Percentiles rank a stretch among this genome's conserved stretches.
Conservation (phyloP, 1,140 invertebrate species). For the Orius laevigatus region DNA sequence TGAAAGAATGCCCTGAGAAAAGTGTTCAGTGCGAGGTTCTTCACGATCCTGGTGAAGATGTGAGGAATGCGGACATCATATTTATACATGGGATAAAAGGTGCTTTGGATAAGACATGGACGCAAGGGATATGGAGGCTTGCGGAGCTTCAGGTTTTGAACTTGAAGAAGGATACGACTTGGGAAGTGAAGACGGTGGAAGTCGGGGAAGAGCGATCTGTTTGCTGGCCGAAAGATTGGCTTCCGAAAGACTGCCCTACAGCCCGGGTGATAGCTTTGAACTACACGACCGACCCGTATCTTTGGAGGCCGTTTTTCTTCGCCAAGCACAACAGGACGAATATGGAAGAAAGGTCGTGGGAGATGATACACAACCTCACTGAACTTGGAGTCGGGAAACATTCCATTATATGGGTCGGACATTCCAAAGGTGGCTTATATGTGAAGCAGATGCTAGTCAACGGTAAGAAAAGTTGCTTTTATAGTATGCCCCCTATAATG, state of each 20-base stretch:
- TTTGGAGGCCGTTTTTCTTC: conserved; percentile 51
- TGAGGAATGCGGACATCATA: conserved; percentile 32
- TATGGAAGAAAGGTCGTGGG: conserved; percentile 40
- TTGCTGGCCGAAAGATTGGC: conserved; percentile 53
- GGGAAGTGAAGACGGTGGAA: neutral
- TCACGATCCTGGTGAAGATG: conserved; percentile 19
- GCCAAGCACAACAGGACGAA: conserved; percentile 34
- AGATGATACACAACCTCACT: conserved; percentile 44
- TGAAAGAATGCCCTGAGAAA: conserved; percentile 10
- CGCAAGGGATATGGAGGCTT: conserved; percentile 33
- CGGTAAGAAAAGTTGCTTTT: conserved; percentile 29
- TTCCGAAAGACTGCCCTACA: conserved; percentile 44
- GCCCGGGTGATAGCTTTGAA: conserved; percentile 48
- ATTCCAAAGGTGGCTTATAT: conserved; percentile 52
- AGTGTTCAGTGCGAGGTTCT: conserved; percentile 21
- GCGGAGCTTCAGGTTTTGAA: conserved; percentile 10
- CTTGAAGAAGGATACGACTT: conserved; percentile 10
- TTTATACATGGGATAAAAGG: conserved; percentile 42
- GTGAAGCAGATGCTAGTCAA: conserved; percentile 48
- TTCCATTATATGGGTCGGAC: conserved; percentile 52
- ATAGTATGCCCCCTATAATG: too few relatives aligned
- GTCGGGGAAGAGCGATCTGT: conserved; percentile 28
- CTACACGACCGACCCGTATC: conserved; percentile 48
- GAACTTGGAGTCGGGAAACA: conserved; percentile 38
- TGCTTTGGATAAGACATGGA: conserved; percentile 37